Evolutionary conservation across 2,113 vertebrate species (phyloP).

Genomic region (Cettia cetti): DNA sequence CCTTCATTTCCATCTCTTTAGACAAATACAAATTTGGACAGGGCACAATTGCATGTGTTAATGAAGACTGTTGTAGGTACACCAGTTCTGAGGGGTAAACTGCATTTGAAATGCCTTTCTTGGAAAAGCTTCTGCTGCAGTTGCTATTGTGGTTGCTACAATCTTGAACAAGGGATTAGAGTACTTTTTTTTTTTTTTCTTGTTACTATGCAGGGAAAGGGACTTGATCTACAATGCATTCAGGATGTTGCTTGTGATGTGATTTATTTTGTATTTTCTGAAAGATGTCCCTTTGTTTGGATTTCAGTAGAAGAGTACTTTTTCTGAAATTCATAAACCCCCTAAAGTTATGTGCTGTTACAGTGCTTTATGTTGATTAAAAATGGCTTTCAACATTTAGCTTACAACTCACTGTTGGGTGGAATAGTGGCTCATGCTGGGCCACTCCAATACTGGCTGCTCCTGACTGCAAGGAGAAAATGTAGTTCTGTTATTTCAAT

Average conservation of each 20-base stretch:
- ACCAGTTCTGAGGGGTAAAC: background rate
- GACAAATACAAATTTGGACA: background rate
- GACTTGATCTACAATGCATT: background rate
- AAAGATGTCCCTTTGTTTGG: background rate
- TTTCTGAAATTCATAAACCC: background rate
- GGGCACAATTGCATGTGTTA: background rate
- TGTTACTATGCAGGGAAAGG: background rate
- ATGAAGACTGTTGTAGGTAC: background rate
- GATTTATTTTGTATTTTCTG: background rate
- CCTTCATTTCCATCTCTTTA: background rate
- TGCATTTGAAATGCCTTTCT: background rate
- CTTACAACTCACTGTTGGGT: background rate
- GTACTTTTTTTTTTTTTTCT: background rate
- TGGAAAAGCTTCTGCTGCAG: background rate
- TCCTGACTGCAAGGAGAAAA: background rate
- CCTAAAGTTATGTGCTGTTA: background rate
- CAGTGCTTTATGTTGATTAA: background rate
- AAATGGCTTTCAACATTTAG: background rate
- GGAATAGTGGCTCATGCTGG: background rate
- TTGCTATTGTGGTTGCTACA: background rate
- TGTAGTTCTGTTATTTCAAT: background rate
- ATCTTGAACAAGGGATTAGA: background rate
- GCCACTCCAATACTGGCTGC: background rate
- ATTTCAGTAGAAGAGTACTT: background rate
- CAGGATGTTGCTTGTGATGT: background rate